phyloP scores from a whole-genome alignment of 2,888 invertebrate genomes.

The Cotesia congregata region DNA sequence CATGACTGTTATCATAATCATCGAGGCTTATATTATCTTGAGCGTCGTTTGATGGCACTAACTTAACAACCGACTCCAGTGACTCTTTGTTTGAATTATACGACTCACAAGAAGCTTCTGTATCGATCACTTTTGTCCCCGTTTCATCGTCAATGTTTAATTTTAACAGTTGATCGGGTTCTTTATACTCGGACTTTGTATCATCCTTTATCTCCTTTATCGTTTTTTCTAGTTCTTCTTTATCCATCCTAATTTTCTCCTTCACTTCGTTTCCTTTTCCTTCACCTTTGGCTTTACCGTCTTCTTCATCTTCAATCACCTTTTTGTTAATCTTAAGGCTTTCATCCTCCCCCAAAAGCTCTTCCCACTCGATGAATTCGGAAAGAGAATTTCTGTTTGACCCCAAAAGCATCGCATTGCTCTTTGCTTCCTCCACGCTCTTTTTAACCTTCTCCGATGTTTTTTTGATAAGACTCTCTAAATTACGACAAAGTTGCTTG shows the following conservation, averaged over 20 bases:
- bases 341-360: slow-evolving; percentile 23
- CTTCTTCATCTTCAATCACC: not conserved
- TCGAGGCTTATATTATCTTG: not conserved
- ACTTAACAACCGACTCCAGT: not conserved
- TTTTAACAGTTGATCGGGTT: slow-evolving; percentile 19
- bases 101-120: not conserved
- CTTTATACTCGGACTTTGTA: not conserved
- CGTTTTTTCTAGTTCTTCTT: not conserved
- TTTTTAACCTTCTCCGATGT: slow-evolving; percentile 44
- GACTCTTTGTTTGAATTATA: not conserved
- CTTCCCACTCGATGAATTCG: slow-evolving; percentile 45
- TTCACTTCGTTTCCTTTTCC: not conserved
- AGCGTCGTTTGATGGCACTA: not conserved
- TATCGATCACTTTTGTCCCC: slow-evolving; percentile 1
- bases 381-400: slow-evolving; percentile 37
- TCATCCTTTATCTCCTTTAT: slow-evolving; percentile 4
- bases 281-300: not conserved
- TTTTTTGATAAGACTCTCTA: slow-evolving; percentile 60
- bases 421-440: slow-evolving; percentile 18
- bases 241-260: not conserved
- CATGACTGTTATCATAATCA: not conserved
- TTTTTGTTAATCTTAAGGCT: not conserved
- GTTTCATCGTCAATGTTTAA: slow-evolving; percentile 8
- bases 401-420: slow-evolving; percentile 10
- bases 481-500: slow-evolving; percentile 61